Base-by-base conservation (phyloP, 2,888 invertebrate genomes). In the Dusona sp. region DNA sequence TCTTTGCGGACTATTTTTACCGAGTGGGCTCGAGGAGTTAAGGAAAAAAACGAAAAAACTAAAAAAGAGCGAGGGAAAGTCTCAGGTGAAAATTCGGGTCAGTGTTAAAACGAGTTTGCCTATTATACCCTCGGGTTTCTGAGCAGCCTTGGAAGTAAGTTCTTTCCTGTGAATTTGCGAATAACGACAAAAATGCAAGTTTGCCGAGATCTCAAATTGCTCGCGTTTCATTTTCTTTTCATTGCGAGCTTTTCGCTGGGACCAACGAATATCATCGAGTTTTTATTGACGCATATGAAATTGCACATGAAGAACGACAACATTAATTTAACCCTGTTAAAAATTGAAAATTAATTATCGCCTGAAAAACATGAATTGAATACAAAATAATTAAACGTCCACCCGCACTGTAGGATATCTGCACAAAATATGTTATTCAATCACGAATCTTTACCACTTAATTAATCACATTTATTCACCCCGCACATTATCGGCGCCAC, bases 31-130 rank as follows among this genome's bases (percentile, higher is more conserved):
- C 22, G 61, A 67, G 11, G 19, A 54, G n/a, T 7, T 16, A n/a
- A 38, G 48, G n/a, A 33, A 61, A 19, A 45, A 54, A 42, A 57
- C 36, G 11, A 13, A 42, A 42, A 42, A 42, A 13, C 3, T 2
- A 11, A 13, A 61, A 54, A 42, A 57, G 51, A 57, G 51, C 33
- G 48, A n/a, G 65, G 54, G 25, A 38, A 77, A 75, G 79, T 54
- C 64, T 75, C 79, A 70, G 51, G 85, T 67, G 51, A 86, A 83
- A 79, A 83, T 83, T 83, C 85, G 83, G 83, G 83, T 83, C 85
- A 79, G 82, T 85, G 81, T 85, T 85, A 81, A 81, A 85, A 85
- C 75, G 85, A 85, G 85, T 85, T 83, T 75, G 79, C 85, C 82
- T 81, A 85, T 85, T 81, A 85, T 78, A 81, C 85, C 81, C 81